Conservation (phyloP, 2,797 vertebrate genomes). For the Micrastur ruficollis region DNA sequence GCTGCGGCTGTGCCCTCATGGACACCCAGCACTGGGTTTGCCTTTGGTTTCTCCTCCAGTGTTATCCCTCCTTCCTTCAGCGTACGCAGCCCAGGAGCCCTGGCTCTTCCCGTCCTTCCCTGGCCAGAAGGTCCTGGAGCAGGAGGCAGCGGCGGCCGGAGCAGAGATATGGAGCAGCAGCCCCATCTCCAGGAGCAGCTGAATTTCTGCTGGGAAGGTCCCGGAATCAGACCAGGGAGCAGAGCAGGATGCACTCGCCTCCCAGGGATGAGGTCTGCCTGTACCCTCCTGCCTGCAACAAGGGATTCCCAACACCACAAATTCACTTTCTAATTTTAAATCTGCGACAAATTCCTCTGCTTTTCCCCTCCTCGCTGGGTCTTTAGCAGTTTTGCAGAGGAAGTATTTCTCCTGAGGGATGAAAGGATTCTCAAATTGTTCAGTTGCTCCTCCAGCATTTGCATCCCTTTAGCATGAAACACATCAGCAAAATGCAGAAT, state of each 20-base stretch:
- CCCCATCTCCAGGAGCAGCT: background rate
- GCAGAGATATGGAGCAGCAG: background rate
- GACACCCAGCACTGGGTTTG: background rate
- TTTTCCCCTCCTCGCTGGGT: background rate
- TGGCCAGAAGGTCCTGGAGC: background rate
- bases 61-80: background rate
- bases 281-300: background rate
- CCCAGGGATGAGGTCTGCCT: background rate
- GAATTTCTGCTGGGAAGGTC: background rate
- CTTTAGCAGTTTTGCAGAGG: background rate
- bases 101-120: background rate
- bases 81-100: background rate
- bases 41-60: background rate
- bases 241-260: background rate
- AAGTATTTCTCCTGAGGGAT: background rate
- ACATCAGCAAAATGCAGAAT: background rate
- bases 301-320: background rate
- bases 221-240: background rate
- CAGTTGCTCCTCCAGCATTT: background rate
- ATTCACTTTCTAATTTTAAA: slow-evolving; percentile 23
- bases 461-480: background rate
- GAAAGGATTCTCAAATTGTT: background rate
- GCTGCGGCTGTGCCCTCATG: rapidly evolving
- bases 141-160: background rate
- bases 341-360: background rate